Percentiles rank a stretch among this genome's conserved stretches.
These are phyloP conservation scores for Cephalopachus bancanus DNA, from an alignment of 2,797 vertebrate species.

Conservation along the genomic window DNA sequence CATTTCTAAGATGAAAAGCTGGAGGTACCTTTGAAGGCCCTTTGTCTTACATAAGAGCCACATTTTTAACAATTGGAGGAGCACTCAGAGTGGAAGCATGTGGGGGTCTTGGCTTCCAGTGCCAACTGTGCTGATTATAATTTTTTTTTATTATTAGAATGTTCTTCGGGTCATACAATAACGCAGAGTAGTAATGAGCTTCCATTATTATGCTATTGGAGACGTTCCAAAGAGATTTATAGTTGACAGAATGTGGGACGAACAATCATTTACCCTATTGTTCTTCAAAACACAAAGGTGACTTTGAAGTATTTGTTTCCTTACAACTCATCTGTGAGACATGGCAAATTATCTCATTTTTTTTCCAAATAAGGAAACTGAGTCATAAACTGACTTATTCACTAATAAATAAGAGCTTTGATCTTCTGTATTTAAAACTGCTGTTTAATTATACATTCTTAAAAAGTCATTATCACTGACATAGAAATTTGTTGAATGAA, in stretches of 20 bases:
- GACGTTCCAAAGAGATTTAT: slow-evolving; percentile 59
- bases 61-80: slow-evolving; percentile 14
- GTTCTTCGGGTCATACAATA: background rate
- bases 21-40: background rate
- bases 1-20: background rate
- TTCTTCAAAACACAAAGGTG: slow-evolving; percentile 34
- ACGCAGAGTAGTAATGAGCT: background rate
- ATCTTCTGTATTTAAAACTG: slow-evolving; percentile 8
- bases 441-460: slow-evolving; percentile 35
- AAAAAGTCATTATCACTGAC: slow-evolving; percentile 1
- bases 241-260: slow-evolving; percentile 45
- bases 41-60: slow-evolving; percentile 10
- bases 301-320: slow-evolving; percentile 60
- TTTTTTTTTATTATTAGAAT: background rate
- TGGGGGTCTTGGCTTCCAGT: background rate
- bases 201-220: slow-evolving; percentile 55
- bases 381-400: slow-evolving; percentile 37
- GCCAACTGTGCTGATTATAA: background rate
- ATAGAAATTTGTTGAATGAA: slow-evolving; percentile 30
- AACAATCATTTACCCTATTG: slow-evolving; percentile 41
- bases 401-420: slow-evolving; percentile 34
- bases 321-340: background rate
- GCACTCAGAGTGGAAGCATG: slow-evolving; percentile 19
- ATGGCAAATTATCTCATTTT: background rate
- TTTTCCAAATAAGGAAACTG: slow-evolving; percentile 48